These are phyloP conservation scores for Sebastes cheni DNA, from an alignment of 2,797 vertebrate genomes.

Conservation along the genomic window DNA sequence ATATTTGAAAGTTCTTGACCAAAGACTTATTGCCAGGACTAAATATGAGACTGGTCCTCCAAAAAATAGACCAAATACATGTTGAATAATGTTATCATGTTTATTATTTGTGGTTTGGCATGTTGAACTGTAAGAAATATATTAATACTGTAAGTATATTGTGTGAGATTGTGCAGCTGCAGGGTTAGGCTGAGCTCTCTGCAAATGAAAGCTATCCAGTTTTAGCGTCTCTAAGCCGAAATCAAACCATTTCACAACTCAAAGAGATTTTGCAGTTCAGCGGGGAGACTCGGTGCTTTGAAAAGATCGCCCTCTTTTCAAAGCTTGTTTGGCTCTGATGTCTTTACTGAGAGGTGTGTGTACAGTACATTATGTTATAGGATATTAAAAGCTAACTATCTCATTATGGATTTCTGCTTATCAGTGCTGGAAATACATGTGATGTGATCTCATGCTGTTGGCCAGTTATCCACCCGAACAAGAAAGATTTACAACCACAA, in stretches of 20 bases:
- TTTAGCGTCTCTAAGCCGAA: background rate
- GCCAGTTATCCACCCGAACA: background rate
- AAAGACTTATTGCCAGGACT: background rate
- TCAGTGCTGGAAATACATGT: background rate
- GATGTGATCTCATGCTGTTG: background rate
- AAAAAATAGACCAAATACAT: background rate
- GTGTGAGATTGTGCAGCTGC: background rate
- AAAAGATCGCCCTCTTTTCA: background rate
- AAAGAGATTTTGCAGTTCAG: background rate
- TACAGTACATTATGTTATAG: background rate
- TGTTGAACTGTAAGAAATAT: background rate
- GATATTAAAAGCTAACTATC: background rate
- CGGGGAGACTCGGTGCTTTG: background rate
- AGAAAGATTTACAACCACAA: background rate
- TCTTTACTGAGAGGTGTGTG: background rate
- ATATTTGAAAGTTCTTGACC: background rate
- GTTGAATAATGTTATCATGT: background rate
- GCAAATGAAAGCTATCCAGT: background rate
- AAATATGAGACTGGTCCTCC: background rate
- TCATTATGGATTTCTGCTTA: background rate
- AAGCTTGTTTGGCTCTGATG: background rate
- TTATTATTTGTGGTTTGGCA: background rate
- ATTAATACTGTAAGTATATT: background rate
- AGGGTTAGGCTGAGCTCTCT: background rate
- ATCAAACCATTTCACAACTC: background rate